These are phyloP conservation scores for Coilia nasus DNA, from an alignment of 2,797 vertebrate genomes.

Conservation along the genomic window DNA sequence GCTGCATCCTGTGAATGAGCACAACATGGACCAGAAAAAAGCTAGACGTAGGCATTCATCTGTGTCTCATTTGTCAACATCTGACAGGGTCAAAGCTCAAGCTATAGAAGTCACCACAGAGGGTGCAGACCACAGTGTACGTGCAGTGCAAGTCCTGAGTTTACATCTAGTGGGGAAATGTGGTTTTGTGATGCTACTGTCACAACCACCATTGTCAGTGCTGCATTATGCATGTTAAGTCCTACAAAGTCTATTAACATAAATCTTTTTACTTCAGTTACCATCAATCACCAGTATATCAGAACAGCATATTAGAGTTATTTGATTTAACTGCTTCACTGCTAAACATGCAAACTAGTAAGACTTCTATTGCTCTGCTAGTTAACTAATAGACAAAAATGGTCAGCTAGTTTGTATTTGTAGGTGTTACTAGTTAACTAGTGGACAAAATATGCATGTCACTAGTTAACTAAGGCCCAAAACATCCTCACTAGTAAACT, in stretches of 20 bases:
- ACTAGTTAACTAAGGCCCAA: too few relatives aligned
- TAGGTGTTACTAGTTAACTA: too few relatives aligned
- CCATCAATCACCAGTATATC: not conserved
- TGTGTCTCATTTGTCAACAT: conserved; percentile 35
- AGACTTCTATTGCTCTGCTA: too few relatives aligned
- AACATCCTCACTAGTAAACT: too few relatives aligned
- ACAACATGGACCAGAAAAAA: conserved; percentile 44
- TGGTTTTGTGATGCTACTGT: not conserved
- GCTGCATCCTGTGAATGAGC: conserved; percentile 52
- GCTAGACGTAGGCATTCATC: conserved; percentile 45
- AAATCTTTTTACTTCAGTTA: not conserved
- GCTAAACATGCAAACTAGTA: too few relatives aligned
- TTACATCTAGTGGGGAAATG: not conserved
- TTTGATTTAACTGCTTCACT: too few relatives aligned
- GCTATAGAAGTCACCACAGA: not conserved
- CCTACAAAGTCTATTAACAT: not conserved
- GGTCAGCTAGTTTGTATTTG: too few relatives aligned
- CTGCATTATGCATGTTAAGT: not conserved
- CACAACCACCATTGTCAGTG: not conserved
- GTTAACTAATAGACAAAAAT: too few relatives aligned
- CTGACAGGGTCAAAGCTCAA: conserved; percentile 23
- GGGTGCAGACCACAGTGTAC: not conserved
- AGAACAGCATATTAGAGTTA: too few relatives aligned
- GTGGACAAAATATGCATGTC: too few relatives aligned
- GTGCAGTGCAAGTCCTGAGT: not conserved